Evolutionary conservation across 2,888 invertebrate genomes (phyloP).

Genomic region (Acrocyrtus sp.): DNA sequence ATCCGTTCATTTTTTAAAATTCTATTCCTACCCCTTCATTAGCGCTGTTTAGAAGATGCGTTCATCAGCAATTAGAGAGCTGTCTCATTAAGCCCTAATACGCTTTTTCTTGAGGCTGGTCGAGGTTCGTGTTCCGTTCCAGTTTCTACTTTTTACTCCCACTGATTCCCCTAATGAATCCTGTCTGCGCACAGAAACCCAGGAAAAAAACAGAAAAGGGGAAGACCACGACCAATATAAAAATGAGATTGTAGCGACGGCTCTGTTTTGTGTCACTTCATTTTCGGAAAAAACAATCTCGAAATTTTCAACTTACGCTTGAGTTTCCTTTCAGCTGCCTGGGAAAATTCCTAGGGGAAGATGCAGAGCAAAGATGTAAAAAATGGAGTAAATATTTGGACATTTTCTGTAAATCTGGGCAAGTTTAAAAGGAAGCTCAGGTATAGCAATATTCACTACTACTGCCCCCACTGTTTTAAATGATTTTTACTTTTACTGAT

Average conservation of each 20-base stretch:
- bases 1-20: too few species aligned
- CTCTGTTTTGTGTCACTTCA: too few species aligned
- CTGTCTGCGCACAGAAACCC: background rate
- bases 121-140: too few species aligned
- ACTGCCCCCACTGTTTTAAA: too few species aligned
- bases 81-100: conserved; percentile 30
- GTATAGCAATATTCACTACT: too few species aligned
- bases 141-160: background rate
- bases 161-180: conserved; percentile 16
- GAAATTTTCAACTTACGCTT: background rate
- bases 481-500: too few species aligned
- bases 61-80: background rate
- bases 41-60: background rate
- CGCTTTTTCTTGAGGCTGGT: conserved; percentile 28
- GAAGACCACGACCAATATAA: background rate
- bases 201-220: background rate
- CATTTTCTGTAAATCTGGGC: too few species aligned
- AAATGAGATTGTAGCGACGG: background rate
- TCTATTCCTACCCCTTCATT: too few species aligned
- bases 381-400: background rate
- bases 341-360: background rate
- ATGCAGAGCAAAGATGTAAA: background rate
- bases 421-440: too few species aligned
- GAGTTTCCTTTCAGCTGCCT: background rate
- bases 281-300: too few species aligned